These are phyloP conservation scores for Morelia viridis DNA, from an alignment of 2,797 vertebrate genomes.

Conservation along the genomic window DNA sequence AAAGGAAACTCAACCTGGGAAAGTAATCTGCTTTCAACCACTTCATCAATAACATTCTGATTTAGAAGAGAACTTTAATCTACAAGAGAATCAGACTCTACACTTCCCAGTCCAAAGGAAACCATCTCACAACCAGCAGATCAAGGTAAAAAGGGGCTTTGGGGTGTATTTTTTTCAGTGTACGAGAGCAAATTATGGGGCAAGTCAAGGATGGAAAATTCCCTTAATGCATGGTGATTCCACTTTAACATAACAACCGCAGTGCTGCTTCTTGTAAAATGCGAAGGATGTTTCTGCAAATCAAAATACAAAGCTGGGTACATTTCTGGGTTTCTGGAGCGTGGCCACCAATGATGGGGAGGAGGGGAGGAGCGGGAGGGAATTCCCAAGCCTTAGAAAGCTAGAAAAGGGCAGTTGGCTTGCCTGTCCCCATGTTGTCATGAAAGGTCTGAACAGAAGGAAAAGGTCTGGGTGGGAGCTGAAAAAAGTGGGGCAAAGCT, in stretches of 20 bases:
- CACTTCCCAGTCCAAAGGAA: slow-evolving; percentile 56
- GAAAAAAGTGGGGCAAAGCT: background rate
- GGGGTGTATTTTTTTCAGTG: slow-evolving; percentile 51
- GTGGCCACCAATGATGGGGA: background rate
- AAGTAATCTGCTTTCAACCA: background rate
- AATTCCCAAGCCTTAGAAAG: background rate
- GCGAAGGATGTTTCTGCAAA: slow-evolving; percentile 22
- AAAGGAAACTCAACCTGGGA: background rate
- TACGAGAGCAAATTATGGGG: slow-evolving; percentile 27
- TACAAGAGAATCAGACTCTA: slow-evolving; percentile 48
- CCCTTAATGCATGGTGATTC: slow-evolving; percentile 26
- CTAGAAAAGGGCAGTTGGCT: accelerated
- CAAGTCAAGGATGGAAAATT: slow-evolving; percentile 30
- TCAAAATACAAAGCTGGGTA: slow-evolving; percentile 35
- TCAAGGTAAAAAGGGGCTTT: slow-evolving; percentile 36
- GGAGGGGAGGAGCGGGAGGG: background rate
- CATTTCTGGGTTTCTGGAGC: background rate
- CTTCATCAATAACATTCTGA: slow-evolving; percentile 37
- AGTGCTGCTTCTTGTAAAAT: slow-evolving; percentile 8
- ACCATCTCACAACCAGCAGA: slow-evolving; percentile 43
- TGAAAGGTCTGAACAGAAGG: background rate
- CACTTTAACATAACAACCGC: slow-evolving; percentile 22
- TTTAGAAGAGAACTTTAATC: slow-evolving; percentile 39
- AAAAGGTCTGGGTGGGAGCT: background rate
- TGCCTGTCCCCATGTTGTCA: background rate